These are phyloP conservation scores for Pilophorus perplexus DNA, from an alignment of 2,888 invertebrate genomes.

Conservation along the genomic window DNA sequence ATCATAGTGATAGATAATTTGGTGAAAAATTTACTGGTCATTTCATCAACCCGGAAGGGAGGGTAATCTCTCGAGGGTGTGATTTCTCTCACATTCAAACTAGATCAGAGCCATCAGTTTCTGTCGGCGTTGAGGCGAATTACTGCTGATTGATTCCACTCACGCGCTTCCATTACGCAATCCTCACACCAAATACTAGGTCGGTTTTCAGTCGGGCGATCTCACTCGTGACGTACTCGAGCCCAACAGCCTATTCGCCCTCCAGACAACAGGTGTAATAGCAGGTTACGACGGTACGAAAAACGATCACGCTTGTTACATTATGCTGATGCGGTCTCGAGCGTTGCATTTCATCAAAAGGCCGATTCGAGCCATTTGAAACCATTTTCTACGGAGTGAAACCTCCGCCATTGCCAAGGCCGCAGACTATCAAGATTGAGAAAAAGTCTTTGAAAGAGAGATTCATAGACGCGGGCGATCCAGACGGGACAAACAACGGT, in stretches of 20 bases:
- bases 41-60: too few relatives aligned
- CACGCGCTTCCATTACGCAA: too few relatives aligned
- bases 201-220: background rate
- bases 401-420: too few relatives aligned
- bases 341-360: conserved; percentile 4
- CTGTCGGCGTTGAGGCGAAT: too few relatives aligned
- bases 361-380: background rate
- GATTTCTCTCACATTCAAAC: too few relatives aligned
- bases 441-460: conserved; percentile 12
- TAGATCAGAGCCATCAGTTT: too few relatives aligned
- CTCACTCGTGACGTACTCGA: background rate
- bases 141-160: too few relatives aligned
- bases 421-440: too few relatives aligned
- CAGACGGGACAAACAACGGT: conserved; percentile 9
- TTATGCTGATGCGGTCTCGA: background rate
- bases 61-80: too few relatives aligned
- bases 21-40: too few relatives aligned
- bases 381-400: conserved; percentile 2
- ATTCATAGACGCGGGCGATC: conserved; percentile 20
- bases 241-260: background rate
- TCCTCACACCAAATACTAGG: background rate
- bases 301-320: background rate
- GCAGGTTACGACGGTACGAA: conserved; percentile 2
- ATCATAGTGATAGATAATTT: too few relatives aligned
- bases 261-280: conserved; percentile 24